Conservation (phyloP, 2,797 vertebrate species). For the Onychomys arenicola region DNA sequence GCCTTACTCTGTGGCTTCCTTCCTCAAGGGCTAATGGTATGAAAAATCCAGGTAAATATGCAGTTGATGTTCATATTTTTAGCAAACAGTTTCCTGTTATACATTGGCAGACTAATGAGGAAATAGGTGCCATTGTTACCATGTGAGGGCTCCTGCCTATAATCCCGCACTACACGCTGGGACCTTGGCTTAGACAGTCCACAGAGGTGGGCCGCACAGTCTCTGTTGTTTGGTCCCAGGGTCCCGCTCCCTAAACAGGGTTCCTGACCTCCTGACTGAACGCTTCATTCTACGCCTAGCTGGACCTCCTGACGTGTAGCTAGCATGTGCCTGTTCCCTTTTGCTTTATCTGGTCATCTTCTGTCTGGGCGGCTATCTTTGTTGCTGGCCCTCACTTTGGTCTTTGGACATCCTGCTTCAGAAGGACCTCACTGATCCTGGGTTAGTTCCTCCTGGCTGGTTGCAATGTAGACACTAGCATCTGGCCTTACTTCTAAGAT, state of each 20-base stretch:
- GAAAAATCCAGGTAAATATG: background rate
- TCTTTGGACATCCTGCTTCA: background rate
- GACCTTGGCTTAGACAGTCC: background rate
- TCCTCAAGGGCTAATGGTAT: background rate
- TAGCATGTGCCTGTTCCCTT: background rate
- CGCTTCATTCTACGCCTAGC: background rate
- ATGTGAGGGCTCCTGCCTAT: background rate
- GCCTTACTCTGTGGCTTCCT: background rate
- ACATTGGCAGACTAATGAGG: background rate
- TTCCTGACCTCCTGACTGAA: background rate
- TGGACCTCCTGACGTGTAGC: background rate
- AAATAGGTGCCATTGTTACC: background rate
- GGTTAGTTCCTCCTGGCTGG: background rate
- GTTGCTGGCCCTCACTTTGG: background rate
- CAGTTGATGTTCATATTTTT: background rate
- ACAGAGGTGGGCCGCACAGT: background rate
- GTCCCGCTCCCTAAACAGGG: background rate
- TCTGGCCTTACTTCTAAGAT: background rate
- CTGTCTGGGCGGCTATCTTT: background rate
- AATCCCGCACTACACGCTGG: background rate
- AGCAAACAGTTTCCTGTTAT: constrained; percentile 31
- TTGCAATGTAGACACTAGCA: constrained; percentile 5
- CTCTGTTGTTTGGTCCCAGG: background rate
- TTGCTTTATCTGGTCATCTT: background rate
- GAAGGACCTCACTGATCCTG: background rate